Conservation (phyloP, 2,888 invertebrate genomes). For the Celastrina argiolus region DNA sequence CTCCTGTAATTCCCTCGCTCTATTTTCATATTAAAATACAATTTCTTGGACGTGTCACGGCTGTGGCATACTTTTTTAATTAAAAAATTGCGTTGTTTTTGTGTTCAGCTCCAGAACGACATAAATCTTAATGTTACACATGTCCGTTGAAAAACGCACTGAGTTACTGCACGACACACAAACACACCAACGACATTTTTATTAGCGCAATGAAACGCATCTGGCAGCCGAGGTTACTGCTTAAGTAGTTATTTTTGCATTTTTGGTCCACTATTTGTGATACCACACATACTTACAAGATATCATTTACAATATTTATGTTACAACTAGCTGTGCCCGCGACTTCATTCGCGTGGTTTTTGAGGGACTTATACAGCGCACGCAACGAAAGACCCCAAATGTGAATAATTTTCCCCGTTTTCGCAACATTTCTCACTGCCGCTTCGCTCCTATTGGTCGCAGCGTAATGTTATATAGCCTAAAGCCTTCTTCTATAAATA, state of each 20-base stretch:
- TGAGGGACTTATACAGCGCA: too few relatives aligned
- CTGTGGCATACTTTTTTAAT: conserved; percentile 14
- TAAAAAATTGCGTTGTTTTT: neutral
- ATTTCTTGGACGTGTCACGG: conserved; percentile 2
- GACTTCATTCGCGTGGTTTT: too few relatives aligned
- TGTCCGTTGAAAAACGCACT: neutral
- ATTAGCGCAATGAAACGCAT: conserved; percentile 14
- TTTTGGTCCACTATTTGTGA: neutral
- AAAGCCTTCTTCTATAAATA: too few relatives aligned
- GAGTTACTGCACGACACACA: neutral
- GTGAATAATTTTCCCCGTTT: too few relatives aligned
- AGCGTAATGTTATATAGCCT: too few relatives aligned
- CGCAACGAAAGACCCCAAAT: too few relatives aligned
- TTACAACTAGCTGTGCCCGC: too few relatives aligned
- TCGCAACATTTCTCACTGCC: too few relatives aligned
- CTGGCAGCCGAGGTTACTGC: neutral
- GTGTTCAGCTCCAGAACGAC: neutral
- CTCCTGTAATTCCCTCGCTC: neutral
- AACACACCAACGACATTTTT: neutral
- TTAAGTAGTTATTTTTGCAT: neutral
- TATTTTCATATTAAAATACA: conserved; percentile 15
- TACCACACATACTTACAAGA: neutral
- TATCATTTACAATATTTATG: neutral
- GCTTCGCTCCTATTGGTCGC: too few relatives aligned
- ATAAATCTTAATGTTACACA: conserved; percentile 10